These are phyloP conservation scores for Oppia nitens DNA, from an alignment of 1,140 invertebrate species.

Conservation along the genomic window DNA sequence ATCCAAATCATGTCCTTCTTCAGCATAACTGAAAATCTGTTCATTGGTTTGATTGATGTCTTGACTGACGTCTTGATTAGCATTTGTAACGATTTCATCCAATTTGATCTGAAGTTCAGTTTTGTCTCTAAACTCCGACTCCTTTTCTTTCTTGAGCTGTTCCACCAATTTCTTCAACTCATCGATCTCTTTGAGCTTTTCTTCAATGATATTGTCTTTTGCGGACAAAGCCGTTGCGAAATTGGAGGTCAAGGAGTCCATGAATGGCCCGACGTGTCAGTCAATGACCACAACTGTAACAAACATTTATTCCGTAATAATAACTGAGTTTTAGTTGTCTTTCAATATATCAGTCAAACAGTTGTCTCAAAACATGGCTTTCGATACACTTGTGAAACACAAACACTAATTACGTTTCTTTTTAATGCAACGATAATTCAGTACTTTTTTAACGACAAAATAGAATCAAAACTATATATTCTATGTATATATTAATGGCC, in stretches of 20 bases:
- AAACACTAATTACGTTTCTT: too few species aligned
- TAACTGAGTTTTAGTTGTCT: not conserved
- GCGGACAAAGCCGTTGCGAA: not conserved
- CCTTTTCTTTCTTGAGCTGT: not conserved
- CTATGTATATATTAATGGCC: too few species aligned
- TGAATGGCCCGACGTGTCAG: not conserved
- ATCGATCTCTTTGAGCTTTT: not conserved
- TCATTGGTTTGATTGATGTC: not conserved
- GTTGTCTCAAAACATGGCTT: too few species aligned
- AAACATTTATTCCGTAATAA: not conserved
- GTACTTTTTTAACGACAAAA: too few species aligned
- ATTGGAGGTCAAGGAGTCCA: not conserved
- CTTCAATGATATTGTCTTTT: not conserved
- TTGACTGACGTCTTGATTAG: too few species aligned
- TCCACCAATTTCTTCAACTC: not conserved
- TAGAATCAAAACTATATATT: too few species aligned
- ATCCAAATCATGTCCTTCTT: not conserved
- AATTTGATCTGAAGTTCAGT: not conserved
- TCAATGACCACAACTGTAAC: not conserved
- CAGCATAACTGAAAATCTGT: not conserved
- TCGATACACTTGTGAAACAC: too few species aligned
- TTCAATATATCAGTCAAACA: too few species aligned
- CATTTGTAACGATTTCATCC: not conserved
- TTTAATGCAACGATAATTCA: too few species aligned
- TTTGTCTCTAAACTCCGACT: not conserved